Base-by-base conservation (phyloP, 2,113 vertebrate genomes). In the Dipodomys merriami region DNA sequence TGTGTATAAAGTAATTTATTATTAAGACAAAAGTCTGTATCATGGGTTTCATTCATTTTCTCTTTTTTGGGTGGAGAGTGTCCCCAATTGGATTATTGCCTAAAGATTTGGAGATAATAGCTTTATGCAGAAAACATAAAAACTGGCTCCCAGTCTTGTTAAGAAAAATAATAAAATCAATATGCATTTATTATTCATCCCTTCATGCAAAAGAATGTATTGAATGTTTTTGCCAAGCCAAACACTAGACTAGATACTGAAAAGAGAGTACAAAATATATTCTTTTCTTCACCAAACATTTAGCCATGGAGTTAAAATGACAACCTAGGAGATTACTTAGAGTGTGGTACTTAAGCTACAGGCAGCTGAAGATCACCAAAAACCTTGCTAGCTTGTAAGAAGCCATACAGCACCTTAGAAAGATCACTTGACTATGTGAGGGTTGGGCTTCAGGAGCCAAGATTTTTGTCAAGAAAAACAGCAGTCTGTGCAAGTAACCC, bases 151-250 rank as follows among this genome's bases (percentile, higher is more conserved):
- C 49, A 6, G 57, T n/a, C 89, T 77, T 84, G 11, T 44, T 77
- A 60, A 83, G 77, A 91, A 93, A 88, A 81, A 83, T 69, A 83
- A 91, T 67, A 94, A 71, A 88, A 64, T 3, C 7, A 82, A 23
- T 23, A 81, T n/a, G 3, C 2, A 91, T 7, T 65, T 23, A 67
- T 81, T 82, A 80, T 27, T 67, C 9, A 73, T 80, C 71, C 16
- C 49, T 94, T 89, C 20, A 72, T 68, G 83, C n/a, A 83, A 73
- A 83, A 68, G 2, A 1, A 83, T 74, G 73, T 93, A 57, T 71
- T 93, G 67, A 88, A 49, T 78, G 72, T 23, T 92, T 89, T 94
- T 60, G 53, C 19, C 77, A 91, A 12, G 16, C 27, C 77, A 91
- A 9, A 13, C 3, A 57, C 27, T 91, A 2, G 23, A 68, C 18